phyloP scores from a whole-genome alignment of 2,888 invertebrate genomes.

The Drosophila robusta region DNA sequence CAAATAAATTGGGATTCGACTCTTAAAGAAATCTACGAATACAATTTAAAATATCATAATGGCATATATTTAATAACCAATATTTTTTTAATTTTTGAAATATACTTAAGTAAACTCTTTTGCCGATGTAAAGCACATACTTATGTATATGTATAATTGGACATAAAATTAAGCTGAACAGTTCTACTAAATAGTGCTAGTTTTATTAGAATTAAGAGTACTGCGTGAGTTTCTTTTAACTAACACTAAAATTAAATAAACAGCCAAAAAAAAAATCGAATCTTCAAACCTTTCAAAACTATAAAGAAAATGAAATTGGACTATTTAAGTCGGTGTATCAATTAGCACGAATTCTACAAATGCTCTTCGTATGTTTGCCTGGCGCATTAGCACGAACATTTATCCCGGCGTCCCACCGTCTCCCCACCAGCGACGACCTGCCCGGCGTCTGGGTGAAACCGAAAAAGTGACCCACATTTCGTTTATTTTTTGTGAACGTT shows the following conservation, averaged over 20 bases:
- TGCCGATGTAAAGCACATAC: too few species aligned
- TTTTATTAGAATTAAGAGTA: too few species aligned
- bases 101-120: too few species aligned
- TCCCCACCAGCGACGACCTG: background rate
- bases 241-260: background rate
- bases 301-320: constrained; percentile 61
- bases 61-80: too few species aligned
- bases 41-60: too few species aligned
- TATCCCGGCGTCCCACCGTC: background rate
- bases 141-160: too few species aligned
- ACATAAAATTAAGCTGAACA: too few species aligned
- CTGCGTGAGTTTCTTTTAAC: background rate
- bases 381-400: constrained; percentile 45
- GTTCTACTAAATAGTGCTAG: too few species aligned
- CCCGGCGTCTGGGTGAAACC: constrained; percentile 25
- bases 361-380: constrained; percentile 30
- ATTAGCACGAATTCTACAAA: constrained; percentile 59
- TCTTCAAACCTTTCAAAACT: background rate
- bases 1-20: too few species aligned
- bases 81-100: too few species aligned
- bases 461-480: constrained; percentile 51
- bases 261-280: constrained; percentile 3
- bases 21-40: too few species aligned
- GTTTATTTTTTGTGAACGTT: constrained; percentile 14
- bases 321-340: constrained; percentile 47